Base-by-base conservation (phyloP, 2,797 vertebrate species). In the Artibeus lituratus region DNA sequence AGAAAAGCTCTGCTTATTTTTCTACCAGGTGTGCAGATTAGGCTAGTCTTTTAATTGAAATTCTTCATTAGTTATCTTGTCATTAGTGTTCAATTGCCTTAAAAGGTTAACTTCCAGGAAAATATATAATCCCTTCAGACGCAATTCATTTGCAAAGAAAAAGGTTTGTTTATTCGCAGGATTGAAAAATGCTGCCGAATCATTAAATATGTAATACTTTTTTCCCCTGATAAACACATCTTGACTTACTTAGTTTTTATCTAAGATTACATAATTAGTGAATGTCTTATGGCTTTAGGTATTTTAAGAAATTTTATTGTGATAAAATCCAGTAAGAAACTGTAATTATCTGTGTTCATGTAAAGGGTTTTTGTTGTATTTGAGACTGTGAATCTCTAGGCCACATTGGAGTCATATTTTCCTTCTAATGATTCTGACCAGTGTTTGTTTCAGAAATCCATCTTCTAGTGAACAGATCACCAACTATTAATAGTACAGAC, bases 191-290 rank as follows among this genome's bases (percentile, higher is more conserved):
- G 70, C 74, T 96, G 59, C 85, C 67, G 84, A 89, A 96, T 97
- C 82, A 96, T 97, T 93, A 94, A 85, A 84, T 85, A 78, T 81
- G 19, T 26, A 72, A 78, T 96, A 77, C 39, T 0, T 2, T 96
- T 91, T 62, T 69, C 93, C 88, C 96, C 96, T 86, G 57, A 93
- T 98, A 95, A 98, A 90, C 59, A 77, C 77, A 95, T 91, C 73
- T 98, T 96, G 67, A 97, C 92, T 97, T 90, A 97, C 96, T 97
- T 96, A 97, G 83, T 82, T 96, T 94, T 97, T 98, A 93, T 97
- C 90, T 84, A 87, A 96, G 84, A 94, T 98, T 98, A 95, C 70
- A 22, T 97, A 98, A 98, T 21, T 35, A 32, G 26, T 53, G 15
- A 76, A 85, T 88, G 11, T 74, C 32, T 94, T 78, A 90, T 39